phyloP scores from a whole-genome alignment of 2,888 invertebrate species.

The Diplolepis rosae region DNA sequence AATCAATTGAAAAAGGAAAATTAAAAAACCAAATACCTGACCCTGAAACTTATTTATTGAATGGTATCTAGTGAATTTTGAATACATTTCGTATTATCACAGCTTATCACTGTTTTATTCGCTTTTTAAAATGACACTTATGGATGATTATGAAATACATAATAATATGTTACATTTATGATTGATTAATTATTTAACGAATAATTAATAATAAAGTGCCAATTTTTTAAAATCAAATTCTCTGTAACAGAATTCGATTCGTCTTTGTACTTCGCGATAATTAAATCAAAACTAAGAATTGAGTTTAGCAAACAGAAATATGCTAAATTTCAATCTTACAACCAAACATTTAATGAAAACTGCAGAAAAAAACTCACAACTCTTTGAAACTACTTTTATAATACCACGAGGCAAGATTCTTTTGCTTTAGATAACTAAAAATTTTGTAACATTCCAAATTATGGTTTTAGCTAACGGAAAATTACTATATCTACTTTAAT shows the following conservation, averaged over 20 bases:
- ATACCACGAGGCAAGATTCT: neutral
- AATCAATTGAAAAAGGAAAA: too few relatives aligned
- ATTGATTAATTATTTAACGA: constrained; percentile 15
- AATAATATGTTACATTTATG: constrained; percentile 30
- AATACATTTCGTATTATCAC: constrained; percentile 65
- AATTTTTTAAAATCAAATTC: constrained; percentile 23
- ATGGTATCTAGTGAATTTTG: constrained; percentile 9
- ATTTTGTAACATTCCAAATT: neutral
- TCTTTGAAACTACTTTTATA: neutral
- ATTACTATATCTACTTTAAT: neutral
- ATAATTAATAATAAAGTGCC: constrained; percentile 29
- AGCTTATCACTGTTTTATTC: constrained; percentile 63
- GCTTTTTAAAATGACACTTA: constrained; percentile 33
- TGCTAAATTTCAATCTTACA: neutral
- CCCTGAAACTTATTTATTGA: constrained; percentile 11
- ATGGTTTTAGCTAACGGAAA: neutral
- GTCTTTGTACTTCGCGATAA: constrained; percentile 10
- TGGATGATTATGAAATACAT: constrained; percentile 33
- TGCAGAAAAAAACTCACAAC: neutral
- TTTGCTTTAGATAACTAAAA: neutral
- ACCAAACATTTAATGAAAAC: neutral
- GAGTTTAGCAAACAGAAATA: neutral
- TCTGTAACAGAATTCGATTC: constrained; percentile 1
- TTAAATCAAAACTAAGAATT: constrained; percentile 1
- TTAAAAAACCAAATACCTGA: neutral